Evolutionary conservation across 53 echinoderm and acorn worm genomes (phyloP).

Genomic region (Mesocentrotus franciscanus): DNA sequence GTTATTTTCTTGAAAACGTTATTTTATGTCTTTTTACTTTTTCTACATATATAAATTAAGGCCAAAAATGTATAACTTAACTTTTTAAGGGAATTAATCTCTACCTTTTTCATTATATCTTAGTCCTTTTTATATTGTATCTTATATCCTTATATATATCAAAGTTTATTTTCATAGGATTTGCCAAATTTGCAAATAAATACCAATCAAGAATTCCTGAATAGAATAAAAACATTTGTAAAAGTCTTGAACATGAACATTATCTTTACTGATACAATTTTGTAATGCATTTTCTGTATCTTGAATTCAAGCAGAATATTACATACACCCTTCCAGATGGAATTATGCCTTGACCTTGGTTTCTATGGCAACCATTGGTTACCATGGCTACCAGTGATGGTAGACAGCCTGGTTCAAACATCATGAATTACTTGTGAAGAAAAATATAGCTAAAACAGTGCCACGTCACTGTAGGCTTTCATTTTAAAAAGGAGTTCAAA

Average conservation of each 20-base stretch:
- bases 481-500: background rate
- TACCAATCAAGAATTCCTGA: too few relatives aligned
- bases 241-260: too few relatives aligned
- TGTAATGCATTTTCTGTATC: background rate
- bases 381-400: background rate
- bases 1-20: background rate
- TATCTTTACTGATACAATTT: background rate
- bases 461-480: background rate
- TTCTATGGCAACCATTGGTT: conserved; percentile 4
- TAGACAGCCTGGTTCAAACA: background rate
- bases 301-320: background rate
- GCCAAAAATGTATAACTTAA: too few relatives aligned
- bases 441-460: background rate
- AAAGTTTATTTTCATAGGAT: background rate
- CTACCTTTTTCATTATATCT: too few relatives aligned
- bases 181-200: too few relatives aligned
- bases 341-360: background rate
- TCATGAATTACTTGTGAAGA: background rate
- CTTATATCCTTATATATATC: background rate
- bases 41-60: too few relatives aligned
- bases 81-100: too few relatives aligned
- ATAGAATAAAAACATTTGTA: too few relatives aligned
- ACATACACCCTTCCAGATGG: conserved; percentile 4
- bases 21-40: too few relatives aligned
- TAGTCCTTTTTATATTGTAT: too few relatives aligned